Base-by-base conservation (phyloP, 2,113 vertebrate genomes). In the Rhynchomys soricoides region DNA sequence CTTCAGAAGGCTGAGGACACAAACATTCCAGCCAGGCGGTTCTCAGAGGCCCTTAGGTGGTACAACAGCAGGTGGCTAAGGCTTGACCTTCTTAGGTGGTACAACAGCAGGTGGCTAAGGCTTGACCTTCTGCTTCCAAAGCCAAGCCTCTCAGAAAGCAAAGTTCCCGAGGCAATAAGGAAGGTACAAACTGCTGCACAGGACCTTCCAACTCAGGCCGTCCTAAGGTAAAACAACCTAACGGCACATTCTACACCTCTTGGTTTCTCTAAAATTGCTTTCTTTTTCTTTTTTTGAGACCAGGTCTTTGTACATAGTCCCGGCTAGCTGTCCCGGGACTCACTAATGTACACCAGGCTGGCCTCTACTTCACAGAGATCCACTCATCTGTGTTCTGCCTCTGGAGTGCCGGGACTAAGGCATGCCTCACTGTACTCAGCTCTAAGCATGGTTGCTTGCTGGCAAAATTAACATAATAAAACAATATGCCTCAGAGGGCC, bases 371-470 rank as follows among this genome's bases (percentile, higher is more conserved):
- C 48, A 50, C 13, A 62, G 55, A 82, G 79, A 29, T 62, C 7
- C 55, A 43, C 0, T 0, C 9, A 29, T 29, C 7, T 5, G n/a
- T 29, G 24, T 13, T 37, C 50, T 29, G 81, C n/a, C 55, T 43
- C 73, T 43, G 34, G 52, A 82, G 52, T 24, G 12, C 17, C 1
- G 12, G 55, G n/a, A 59, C 13, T 40, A 26, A 59, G 55, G 37
- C 7, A 7, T 29, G 79, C 0, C 0, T 7, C 3, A 4, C 55
- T 24, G 0, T 5, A 7, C 57, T 57, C 8, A 15, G 37, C 43
- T 59, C 55, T 83, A 59, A 59, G 4, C n/a, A n/a, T 26, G 22
- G 82, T 66, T 81, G 89, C 66, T 90, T 73, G 37, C 52, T 6
- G n/a, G 48, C 52, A 82, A 89, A 95, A 77, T 26, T 45, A 83